These are phyloP conservation scores for Rhynchomys soricoides DNA, from an alignment of 2,113 vertebrate genomes.

Conservation along the genomic window DNA sequence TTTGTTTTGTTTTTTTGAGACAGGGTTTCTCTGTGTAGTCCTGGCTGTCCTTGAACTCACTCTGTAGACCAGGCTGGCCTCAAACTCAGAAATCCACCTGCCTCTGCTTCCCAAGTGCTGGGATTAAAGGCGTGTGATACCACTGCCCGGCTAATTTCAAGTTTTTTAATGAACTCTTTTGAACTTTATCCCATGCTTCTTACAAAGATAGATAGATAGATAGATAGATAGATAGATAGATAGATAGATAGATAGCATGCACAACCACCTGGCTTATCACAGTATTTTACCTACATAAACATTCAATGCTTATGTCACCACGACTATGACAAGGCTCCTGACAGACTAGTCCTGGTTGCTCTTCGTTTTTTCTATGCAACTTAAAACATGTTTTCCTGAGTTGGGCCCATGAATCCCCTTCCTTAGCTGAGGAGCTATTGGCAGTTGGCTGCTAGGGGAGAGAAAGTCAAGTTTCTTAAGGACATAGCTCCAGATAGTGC, in stretches of 20 bases:
- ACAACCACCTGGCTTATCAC: background rate
- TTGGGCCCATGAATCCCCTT: too few relatives aligned
- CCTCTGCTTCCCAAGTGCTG: too few relatives aligned
- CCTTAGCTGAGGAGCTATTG: background rate
- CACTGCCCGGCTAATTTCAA: background rate
- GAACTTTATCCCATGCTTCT: background rate
- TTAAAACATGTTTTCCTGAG: background rate
- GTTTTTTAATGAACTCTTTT: background rate
- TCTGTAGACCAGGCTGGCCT: too few relatives aligned
- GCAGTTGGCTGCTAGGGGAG: background rate
- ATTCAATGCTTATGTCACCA: background rate
- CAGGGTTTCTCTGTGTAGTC: too few relatives aligned
- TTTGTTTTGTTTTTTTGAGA: too few relatives aligned
- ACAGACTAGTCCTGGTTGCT: background rate
- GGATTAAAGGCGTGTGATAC: too few relatives aligned
- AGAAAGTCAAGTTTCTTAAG: background rate
- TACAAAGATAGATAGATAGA: background rate
- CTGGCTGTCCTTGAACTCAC: too few relatives aligned
- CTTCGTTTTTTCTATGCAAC: background rate
- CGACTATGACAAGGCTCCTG: background rate
- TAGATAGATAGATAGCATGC: background rate
- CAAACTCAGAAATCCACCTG: too few relatives aligned
- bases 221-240: background rate
- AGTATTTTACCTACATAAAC: background rate
- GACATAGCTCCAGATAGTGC: background rate